Percentiles rank a stretch among this genome's conserved stretches.
Conservation (phyloP, 2,113 vertebrate species). For the Seriola rivoliana region DNA sequence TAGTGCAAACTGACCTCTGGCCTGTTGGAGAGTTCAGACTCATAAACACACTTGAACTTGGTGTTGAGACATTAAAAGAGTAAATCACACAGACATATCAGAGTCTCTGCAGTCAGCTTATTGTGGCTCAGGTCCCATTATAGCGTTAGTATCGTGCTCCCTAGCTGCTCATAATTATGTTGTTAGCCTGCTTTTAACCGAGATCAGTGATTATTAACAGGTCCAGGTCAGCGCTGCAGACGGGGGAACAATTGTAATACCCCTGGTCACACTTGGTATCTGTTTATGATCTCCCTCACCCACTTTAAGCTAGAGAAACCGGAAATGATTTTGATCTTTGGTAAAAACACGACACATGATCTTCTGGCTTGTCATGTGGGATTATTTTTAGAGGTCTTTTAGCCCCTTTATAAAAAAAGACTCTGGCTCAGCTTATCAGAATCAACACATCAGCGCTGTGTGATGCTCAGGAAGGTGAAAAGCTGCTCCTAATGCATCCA, state of each 20-base stretch:
- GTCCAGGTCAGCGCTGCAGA: constrained; percentile 22
- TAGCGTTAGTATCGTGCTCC: constrained; percentile 32
- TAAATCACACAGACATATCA: constrained; percentile 36
- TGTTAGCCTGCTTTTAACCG: constrained; percentile 49
- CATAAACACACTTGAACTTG: constrained; percentile 32
- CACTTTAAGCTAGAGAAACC: background rate
- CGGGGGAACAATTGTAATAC: constrained; percentile 24
- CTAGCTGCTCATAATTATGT: constrained; percentile 59
- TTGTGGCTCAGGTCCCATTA: constrained; percentile 26
- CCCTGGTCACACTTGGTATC: constrained; percentile 10
- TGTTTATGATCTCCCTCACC: background rate
- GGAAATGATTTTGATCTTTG: constrained; percentile 37
- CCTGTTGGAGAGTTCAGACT: constrained; percentile 5
- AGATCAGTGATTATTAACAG: constrained; percentile 43
- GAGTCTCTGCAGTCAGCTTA: constrained; percentile 20
- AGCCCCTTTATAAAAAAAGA: constrained; percentile 16
- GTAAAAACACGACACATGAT: constrained; percentile 33
- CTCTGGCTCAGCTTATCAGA: constrained; percentile 14
- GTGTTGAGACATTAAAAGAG: constrained; percentile 19
- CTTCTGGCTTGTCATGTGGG: background rate
- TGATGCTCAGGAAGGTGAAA: constrained; percentile 16
- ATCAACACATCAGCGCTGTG: constrained; percentile 27
- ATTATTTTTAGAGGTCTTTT: constrained; percentile 27
- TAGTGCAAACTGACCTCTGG: constrained; percentile 1
- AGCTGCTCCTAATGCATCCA: constrained; percentile 49